A percentile compares a stretch with the other conserved stretches of the same genome.
Conservation (phyloP, 2,797 vertebrate genomes). For the Myotis findleyi region DNA sequence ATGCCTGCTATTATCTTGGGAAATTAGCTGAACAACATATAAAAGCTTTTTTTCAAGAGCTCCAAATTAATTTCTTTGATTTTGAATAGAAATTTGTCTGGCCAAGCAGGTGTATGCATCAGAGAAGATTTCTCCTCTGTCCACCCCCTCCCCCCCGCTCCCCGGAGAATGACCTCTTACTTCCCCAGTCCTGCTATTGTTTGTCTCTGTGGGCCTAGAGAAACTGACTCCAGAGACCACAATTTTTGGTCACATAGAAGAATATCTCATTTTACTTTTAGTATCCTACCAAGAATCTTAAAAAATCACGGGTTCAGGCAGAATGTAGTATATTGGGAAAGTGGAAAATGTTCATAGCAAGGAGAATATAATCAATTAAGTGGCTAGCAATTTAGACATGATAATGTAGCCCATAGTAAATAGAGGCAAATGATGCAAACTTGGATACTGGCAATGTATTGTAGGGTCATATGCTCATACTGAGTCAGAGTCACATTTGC, state of each 20-base stretch:
- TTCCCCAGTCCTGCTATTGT: not conserved
- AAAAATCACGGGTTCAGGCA: not conserved
- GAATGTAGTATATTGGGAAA: not conserved
- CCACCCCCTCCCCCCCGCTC: not conserved
- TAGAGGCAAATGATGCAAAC: not conserved
- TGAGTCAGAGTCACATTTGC: not conserved
- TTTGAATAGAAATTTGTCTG: constrained; percentile 66
- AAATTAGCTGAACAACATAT: constrained; percentile 67
- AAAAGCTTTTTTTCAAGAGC: constrained; percentile 61
- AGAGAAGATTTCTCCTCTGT: not conserved
- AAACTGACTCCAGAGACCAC: not conserved
- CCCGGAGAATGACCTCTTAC: not conserved
- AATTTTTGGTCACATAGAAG: not conserved
- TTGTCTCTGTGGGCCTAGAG: not conserved
- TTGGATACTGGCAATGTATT: not conserved
- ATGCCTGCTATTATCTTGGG: constrained; percentile 67
- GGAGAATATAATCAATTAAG: not conserved
- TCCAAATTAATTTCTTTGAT: constrained; percentile 62
- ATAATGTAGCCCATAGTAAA: not conserved
- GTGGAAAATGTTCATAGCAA: not conserved
- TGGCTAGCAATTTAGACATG: not conserved
- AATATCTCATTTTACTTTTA: not conserved
- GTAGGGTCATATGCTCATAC: not conserved
- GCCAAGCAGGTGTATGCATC: constrained; percentile 24
- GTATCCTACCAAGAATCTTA: not conserved